These are phyloP conservation scores for Serinus canaria DNA, from an alignment of 2,113 vertebrate species.

Conservation along the genomic window DNA sequence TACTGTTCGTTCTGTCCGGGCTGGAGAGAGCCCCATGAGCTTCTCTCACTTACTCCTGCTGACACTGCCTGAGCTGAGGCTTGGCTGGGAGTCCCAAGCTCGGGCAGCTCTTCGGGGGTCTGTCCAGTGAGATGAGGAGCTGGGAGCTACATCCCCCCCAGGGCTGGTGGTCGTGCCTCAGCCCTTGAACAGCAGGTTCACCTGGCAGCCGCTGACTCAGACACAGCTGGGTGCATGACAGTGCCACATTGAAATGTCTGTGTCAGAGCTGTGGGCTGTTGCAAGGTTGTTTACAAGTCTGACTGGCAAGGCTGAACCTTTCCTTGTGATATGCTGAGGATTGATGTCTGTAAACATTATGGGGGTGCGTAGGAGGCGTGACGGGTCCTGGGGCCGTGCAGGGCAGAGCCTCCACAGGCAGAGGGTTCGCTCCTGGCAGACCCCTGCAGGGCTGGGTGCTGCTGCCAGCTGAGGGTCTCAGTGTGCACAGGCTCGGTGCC, in stretches of 20 bases:
- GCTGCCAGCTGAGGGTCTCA: background rate
- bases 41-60: background rate
- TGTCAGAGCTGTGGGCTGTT: background rate
- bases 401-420: background rate
- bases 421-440: rapidly evolving
- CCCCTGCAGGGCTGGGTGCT: background rate
- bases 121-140: rapidly evolving
- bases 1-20: background rate
- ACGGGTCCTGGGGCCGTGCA: background rate
- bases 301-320: background rate
- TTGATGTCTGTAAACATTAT: conserved; percentile 2
- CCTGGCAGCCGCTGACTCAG: background rate
- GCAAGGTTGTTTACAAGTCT: background rate
- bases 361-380: background rate
- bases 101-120: rapidly evolving
- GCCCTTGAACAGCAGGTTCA: background rate
- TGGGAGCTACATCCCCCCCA: rapidly evolving
- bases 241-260: background rate
- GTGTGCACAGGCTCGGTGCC: rapidly evolving
- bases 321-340: background rate
- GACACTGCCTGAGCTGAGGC: background rate
- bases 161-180: background rate
- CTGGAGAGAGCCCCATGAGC: background rate
- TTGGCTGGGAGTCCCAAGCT: background rate
- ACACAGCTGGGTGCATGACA: rapidly evolving